A percentile compares a stretch with the other conserved stretches of the same genome.
phyloP scores from a whole-genome alignment of 2,888 invertebrate genomes.

The Chrysopilus asiliformis region DNA sequence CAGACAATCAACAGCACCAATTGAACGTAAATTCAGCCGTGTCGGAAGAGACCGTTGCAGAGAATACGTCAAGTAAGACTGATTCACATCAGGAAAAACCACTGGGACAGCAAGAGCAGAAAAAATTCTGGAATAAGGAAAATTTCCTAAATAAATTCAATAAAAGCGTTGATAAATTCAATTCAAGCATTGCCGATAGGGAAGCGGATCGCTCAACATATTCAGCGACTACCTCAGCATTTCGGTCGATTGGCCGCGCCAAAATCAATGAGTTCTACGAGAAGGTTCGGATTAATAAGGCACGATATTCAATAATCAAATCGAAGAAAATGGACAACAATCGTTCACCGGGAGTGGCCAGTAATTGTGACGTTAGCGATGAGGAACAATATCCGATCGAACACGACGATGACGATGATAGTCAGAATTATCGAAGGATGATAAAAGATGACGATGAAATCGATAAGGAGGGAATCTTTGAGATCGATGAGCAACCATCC shows the following conservation, averaged over 20 bases:
- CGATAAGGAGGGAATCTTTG: background rate
- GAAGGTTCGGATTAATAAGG: conserved; percentile 13
- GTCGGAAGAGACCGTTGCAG: background rate
- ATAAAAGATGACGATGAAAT: too few relatives aligned
- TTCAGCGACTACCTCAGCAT: background rate
- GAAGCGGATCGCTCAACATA: background rate
- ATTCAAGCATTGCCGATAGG: conserved; percentile 1
- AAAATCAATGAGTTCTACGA: conserved; percentile 17
- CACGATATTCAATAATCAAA: conserved; percentile 7
- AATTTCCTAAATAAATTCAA: conserved; percentile 4
- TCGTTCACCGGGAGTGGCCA: background rate
- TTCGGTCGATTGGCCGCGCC: conserved; percentile 9
- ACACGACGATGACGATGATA: background rate
- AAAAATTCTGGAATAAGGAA: conserved; percentile 6
- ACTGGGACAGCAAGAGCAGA: too few relatives aligned
- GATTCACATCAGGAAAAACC: too few relatives aligned
- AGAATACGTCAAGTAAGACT: background rate
- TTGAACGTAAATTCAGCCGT: background rate
- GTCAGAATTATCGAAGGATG: too few relatives aligned
- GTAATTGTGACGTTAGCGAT: background rate
- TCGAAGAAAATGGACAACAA: conserved; percentile 7
- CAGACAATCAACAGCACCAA: background rate
- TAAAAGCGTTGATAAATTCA: conserved; percentile 6
- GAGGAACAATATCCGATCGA: background rate
- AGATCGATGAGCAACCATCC: background rate